Evolutionary conservation across 2,888 invertebrate genomes (phyloP).

Genomic region (Belgica antarctica): DNA sequence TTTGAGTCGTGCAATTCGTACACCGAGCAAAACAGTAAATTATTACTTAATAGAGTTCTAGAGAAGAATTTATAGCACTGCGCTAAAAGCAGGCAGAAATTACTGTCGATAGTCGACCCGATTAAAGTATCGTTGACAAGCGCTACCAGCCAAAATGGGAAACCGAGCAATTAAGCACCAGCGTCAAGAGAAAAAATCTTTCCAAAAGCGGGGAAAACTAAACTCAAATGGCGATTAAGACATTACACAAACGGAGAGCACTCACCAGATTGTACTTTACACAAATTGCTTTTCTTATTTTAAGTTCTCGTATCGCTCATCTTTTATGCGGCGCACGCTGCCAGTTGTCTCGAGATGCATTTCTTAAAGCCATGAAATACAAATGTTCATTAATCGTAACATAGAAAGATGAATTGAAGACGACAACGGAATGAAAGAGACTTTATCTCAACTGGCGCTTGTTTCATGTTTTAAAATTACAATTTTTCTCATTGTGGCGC

Average conservation of each 20-base stretch:
- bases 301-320: no score
- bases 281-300: no score
- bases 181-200: no score
- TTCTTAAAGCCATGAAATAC: no score
- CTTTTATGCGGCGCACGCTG: no score
- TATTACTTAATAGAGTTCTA: no score
- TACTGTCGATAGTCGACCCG: background rate
- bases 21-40: no score
- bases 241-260: background rate
- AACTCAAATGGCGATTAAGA: background rate
- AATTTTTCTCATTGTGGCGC: conserved; percentile 17
- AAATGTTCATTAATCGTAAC: background rate
- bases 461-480: conserved; percentile 15
- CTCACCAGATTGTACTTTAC: no score
- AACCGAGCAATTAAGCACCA: no score
- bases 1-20: background rate
- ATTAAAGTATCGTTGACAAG: background rate
- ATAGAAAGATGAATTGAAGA: background rate
- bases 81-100: background rate
- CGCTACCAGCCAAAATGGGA: no score
- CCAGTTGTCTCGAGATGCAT: no score
- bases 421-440: background rate
- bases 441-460: conserved; percentile 26
- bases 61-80: background rate
- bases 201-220: background rate